Conservation (phyloP, 1,140 invertebrate species). For the Aphelenchoides fujianensis region DNA sequence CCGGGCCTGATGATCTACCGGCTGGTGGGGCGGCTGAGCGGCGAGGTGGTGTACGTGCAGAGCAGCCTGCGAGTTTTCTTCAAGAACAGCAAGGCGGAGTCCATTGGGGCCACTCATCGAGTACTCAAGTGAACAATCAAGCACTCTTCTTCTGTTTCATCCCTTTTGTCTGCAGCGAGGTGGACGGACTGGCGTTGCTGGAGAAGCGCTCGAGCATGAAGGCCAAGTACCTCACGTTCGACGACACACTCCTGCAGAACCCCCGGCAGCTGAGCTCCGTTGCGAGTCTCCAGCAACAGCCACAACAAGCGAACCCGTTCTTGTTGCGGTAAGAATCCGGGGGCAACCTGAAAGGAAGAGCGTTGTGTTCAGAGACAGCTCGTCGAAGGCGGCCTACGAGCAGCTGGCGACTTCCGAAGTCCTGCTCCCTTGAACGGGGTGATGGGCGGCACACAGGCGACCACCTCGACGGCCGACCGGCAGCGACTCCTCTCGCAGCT, state of each 20-base stretch:
- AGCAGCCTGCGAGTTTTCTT: constrained; percentile 92
- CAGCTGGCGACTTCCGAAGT: too few species aligned
- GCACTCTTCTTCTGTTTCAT: constrained; percentile 10
- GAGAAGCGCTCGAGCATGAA: constrained; percentile 44
- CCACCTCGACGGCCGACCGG: background rate
- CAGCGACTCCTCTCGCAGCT: background rate
- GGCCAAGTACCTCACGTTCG: constrained; percentile 46
- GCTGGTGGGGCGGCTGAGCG: constrained; percentile 73
- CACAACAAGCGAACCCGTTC: background rate
- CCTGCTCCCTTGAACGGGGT: too few species aligned
- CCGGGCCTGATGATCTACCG: constrained; percentile 97
- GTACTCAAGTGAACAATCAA: constrained; percentile 46
- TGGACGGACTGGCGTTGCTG: constrained; percentile 47
- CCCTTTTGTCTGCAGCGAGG: constrained; percentile 38
- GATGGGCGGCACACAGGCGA: background rate
- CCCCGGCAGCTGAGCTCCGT: constrained; percentile 25
- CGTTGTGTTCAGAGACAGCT: background rate
- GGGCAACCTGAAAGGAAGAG: too few species aligned
- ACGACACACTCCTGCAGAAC: constrained; percentile 50
- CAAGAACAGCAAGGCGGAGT: constrained; percentile 98
- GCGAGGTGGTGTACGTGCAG: constrained; percentile 87
- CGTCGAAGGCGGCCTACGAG: background rate
- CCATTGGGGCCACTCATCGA: constrained; percentile 89
- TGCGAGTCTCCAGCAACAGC: constrained; percentile 1
- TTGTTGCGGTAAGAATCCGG: background rate